phyloP scores from a whole-genome alignment of 2,797 vertebrate genomes.

The Poecile montanus region DNA sequence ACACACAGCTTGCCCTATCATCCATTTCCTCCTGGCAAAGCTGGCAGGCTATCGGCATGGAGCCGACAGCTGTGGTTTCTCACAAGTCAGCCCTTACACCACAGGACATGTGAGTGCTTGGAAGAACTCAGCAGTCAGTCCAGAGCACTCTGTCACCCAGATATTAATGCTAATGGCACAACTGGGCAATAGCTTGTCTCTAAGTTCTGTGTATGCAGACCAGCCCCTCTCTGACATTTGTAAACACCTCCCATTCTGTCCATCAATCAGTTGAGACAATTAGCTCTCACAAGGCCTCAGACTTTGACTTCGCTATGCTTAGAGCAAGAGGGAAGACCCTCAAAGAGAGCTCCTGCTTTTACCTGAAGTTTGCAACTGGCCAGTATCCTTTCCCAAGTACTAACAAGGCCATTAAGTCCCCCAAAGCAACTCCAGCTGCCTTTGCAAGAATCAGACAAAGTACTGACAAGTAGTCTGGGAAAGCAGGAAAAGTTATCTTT shows the following conservation, averaged over 20 bases:
- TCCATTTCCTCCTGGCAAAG: slow-evolving; percentile 34
- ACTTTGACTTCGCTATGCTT: background rate
- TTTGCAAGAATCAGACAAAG: background rate
- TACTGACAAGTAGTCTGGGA: background rate
- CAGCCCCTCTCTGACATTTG: background rate
- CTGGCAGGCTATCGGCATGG: background rate
- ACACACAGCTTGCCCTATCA: background rate
- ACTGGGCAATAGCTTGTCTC: background rate
- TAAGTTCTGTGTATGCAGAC: background rate
- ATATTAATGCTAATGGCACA: background rate
- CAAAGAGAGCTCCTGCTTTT: background rate
- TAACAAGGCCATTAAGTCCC: background rate
- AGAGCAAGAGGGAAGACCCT: background rate
- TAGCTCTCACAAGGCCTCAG: background rate
- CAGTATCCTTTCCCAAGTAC: background rate
- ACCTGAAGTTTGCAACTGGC: background rate
- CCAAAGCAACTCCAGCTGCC: background rate
- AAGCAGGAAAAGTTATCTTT: background rate
- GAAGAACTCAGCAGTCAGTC: background rate
- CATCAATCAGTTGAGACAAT: background rate
- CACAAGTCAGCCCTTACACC: background rate
- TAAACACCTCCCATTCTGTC: background rate
- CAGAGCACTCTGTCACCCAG: background rate
- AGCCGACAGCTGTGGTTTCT: slow-evolving; percentile 32
- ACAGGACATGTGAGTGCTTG: background rate